Conservation (phyloP, 2,797 vertebrate species). For the Cyclopterus lumpus region DNA sequence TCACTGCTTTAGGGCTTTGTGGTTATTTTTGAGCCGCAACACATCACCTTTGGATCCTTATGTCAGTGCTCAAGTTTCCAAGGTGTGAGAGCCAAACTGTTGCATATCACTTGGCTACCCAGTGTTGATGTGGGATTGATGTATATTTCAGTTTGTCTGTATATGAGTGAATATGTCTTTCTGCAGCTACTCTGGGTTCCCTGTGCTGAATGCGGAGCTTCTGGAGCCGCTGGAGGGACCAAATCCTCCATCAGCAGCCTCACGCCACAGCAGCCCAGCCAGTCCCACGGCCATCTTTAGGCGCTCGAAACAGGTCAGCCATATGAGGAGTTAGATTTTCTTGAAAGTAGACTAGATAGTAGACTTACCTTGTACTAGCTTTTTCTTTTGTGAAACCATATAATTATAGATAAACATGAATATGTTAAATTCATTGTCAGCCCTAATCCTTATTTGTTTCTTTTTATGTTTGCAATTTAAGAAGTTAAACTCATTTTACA, state of each 20-base stretch:
- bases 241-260: slow-evolving; percentile 80
- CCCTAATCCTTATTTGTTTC: neutral
- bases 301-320: slow-evolving; percentile 95
- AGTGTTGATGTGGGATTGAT: slow-evolving; percentile 7
- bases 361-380: neutral
- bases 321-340: neutral
- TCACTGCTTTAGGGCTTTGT: slow-evolving; percentile 37
- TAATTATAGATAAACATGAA: neutral
- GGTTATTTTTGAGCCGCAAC: slow-evolving; percentile 45
- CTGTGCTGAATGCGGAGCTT: slow-evolving; percentile 90
- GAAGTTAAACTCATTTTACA: neutral
- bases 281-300: slow-evolving; percentile 96
- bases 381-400: neutral
- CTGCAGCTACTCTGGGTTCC: slow-evolving; percentile 94
- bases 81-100: slow-evolving; percentile 7
- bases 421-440: neutral
- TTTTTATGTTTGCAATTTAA: neutral
- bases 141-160: slow-evolving; percentile 32
- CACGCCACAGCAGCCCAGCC: slow-evolving; percentile 91
- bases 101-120: slow-evolving; percentile 12
- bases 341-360: neutral
- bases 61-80: slow-evolving; percentile 17
- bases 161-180: slow-evolving; percentile 34
- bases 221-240: slow-evolving; percentile 90
- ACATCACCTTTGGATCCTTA: slow-evolving; percentile 21